Evolutionary conservation across 2,888 invertebrate species (phyloP).

Genomic region (Cheilosia grossa): DNA sequence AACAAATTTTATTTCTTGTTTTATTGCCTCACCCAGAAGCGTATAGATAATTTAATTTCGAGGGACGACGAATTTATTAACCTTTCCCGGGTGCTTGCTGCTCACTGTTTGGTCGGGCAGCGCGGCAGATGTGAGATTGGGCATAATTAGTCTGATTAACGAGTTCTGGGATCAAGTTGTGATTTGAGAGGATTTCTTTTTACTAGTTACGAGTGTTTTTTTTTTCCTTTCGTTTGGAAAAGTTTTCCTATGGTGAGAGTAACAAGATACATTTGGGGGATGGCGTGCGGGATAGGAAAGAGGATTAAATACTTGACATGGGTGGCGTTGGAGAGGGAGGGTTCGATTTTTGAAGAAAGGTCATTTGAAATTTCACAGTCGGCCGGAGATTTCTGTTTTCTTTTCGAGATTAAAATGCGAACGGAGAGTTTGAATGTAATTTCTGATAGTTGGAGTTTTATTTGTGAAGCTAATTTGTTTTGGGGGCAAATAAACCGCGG

Average conservation of each 20-base stretch:
- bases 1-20: constrained; percentile 73
- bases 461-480: too few species aligned
- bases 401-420: constrained; percentile 44
- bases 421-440: background rate
- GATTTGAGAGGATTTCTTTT: constrained; percentile 40
- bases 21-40: constrained; percentile 61
- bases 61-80: constrained; percentile 51
- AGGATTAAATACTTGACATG: constrained; percentile 60
- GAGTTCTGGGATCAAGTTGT: constrained; percentile 68
- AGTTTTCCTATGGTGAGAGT: constrained; percentile 8
- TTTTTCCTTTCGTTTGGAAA: background rate
- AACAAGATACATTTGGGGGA: constrained; percentile 31
- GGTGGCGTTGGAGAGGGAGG: background rate
- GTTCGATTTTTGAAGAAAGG: constrained; percentile 25
- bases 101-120: background rate
- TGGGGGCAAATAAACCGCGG: too few species aligned
- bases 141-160: constrained; percentile 73
- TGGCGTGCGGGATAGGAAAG: constrained; percentile 8
- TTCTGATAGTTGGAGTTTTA: constrained; percentile 14
- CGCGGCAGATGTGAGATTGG: constrained; percentile 61
- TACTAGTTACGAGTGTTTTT: constrained; percentile 4
- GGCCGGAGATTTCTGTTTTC: constrained; percentile 51
- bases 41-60: constrained; percentile 69
- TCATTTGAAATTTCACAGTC: constrained; percentile 46
- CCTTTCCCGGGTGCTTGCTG: constrained; percentile 35